Evolutionary conservation across 2,113 vertebrate genomes (phyloP).

Genomic region (Caranx melampygus): DNA sequence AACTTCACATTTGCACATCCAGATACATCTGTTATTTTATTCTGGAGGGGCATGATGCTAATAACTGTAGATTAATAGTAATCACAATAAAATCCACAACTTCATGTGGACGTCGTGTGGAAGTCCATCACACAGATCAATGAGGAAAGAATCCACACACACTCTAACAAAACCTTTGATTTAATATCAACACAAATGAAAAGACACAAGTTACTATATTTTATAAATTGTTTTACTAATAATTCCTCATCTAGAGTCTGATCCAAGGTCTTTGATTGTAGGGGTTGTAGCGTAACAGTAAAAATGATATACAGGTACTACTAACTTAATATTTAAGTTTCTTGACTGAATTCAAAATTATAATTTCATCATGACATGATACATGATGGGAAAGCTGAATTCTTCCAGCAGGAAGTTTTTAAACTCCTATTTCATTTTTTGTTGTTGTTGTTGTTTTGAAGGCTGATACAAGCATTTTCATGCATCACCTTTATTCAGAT

Average conservation of each 20-base stretch:
- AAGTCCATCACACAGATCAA: no score
- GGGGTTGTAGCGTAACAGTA: neutral
- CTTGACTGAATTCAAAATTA: neutral
- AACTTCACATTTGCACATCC: neutral
- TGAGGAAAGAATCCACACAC: no score
- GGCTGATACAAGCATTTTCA: neutral
- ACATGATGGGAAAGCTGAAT: neutral
- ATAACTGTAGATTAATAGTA: neutral
- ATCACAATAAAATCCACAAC: no score
- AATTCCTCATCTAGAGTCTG: neutral
- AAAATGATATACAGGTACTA: neutral
- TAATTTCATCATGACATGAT: neutral
- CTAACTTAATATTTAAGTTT: neutral
- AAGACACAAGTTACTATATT: no score
- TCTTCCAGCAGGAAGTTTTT: neutral
- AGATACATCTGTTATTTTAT: neutral
- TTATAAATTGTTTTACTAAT: neutral
- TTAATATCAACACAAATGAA: neutral
- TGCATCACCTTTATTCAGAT: neutral
- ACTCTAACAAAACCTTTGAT: neutral
- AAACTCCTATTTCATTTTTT: no score
- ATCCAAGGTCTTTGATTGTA: neutral
- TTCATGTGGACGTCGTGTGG: no score
- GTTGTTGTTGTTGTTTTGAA: neutral
- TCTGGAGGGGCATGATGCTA: neutral